Base-by-base conservation (phyloP, 2,113 vertebrate genomes). In the Delphinus delphis region DNA sequence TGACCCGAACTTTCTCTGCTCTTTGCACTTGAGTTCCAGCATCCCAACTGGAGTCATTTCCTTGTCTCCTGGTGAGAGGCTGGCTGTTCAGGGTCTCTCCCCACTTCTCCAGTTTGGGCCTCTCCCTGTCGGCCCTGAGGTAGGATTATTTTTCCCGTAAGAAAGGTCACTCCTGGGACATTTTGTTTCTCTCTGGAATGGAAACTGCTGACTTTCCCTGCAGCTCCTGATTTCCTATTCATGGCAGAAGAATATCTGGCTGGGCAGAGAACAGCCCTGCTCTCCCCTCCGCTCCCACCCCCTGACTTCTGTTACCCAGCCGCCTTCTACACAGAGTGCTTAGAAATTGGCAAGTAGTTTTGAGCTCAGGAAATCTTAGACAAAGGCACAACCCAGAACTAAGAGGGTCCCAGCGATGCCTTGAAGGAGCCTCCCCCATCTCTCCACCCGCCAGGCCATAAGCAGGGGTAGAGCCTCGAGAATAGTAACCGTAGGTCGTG, bases 81-180 rank as follows among this genome's bases (percentile, higher is more conserved):
- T 62, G 36, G 5, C 87, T 36, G 13, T 33, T 18, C 71, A 50
- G 92, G 82, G 86, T 77, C 70, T 95, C 88, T 44, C 81, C 88
- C 50, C 81, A 8, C 88, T 79, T 60, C 79, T 87, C 70, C 58
- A 87, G 33, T 21, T 60, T 85, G 20, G 77, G 68, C 81, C 62
- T 85, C 28, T 90, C 70, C 65, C 60, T 55, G 26, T 79, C 80
- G 50, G 53, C 84, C 88, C 88, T 26, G 95, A 95, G 93, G 93
- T 96, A 96, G 80, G 83, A 89, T 77, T 96, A 97, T 97, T 95
- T 97, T 93, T 88, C 77, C 93, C 2, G 6, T 70, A 93, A 97
- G 96, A 97, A 98, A 97, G 98, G 98, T 97, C 98, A 97, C 84
- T 96, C 93, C 84, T 87, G 87, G 95, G 96, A 98, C 97, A 74